Evolutionary conservation across 2,113 vertebrate species (phyloP), one percentile per base, ranked within the genome.

Genomic region (Fregata magnificens): DNA sequence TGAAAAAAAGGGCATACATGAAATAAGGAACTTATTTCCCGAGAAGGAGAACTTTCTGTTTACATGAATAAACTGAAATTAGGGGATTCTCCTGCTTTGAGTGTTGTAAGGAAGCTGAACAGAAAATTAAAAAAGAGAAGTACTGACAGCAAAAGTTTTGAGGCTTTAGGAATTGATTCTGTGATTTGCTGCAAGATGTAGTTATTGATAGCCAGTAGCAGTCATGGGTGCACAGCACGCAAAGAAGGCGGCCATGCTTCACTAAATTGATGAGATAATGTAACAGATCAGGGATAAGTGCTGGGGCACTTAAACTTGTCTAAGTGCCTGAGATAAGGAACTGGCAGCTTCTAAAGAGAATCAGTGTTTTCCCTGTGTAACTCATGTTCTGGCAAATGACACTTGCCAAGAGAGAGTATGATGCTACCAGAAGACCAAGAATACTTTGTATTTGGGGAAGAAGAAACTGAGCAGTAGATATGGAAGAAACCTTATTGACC

Each of bases 11-110:
- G 20, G 36, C 44, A 63, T 32, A 28, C 7, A 12, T 38, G 45
- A 95, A 96, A 95, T 70, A 59, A 89, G 91, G 96, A 96, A 95
- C 81, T 89, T 65, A 19, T 29, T 87, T 92, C 49, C 70, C 58
- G 77, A 73, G 49, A 95, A 94, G 91, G 7, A 85, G 91, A 97
- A 95, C 91, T 96, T 72, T 28, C 49, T 91, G 45, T 55, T 90
- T 82, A 50, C 16, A 47, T 34, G 42, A 90, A 90, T 69, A 59
- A 63, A 18, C 70, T 82, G 73, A 93, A 93, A 82, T 82, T 24
- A 62, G 84, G 69, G 90, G 79, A 62, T 76, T 96, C 79, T 95
- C 62, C 62, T 59, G 36, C 84, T 70, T 29, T 8, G 6, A 82
- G 58, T 70, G 45, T 61, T 70, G 32, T 73, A 87, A 90, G 84